Evolutionary conservation across 2,113 vertebrate genomes (phyloP).

Genomic region (Pipa parva): DNA sequence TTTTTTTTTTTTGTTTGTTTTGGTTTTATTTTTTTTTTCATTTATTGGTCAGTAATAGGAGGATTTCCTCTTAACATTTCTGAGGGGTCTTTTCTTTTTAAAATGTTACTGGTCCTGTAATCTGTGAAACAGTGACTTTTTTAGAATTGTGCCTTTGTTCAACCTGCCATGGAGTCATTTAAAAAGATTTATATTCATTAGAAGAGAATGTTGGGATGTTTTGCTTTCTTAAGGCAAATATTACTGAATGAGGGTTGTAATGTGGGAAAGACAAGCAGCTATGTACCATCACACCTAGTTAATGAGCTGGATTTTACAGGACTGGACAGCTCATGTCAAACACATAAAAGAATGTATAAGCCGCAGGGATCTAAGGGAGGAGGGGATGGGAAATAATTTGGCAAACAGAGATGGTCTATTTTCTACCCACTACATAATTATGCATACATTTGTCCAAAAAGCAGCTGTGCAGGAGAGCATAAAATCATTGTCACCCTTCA

Average conservation of each 20-base stretch:
- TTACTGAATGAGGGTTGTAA: background rate
- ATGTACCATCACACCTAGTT: conserved; percentile 33
- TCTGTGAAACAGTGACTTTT: no score
- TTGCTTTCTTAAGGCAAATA: background rate
- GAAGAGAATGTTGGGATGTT: background rate
- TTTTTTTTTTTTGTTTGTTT: no score
- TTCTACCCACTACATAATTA: conserved; percentile 1
- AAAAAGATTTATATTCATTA: no score
- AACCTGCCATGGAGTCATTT: no score
- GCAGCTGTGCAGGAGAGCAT: no score
- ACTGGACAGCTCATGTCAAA: conserved; percentile 36
- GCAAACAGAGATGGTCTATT: conserved; percentile 7
- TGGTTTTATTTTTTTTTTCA: no score
- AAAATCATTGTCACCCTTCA: no score
- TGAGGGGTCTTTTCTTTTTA: no score
- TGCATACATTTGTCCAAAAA: background rate
- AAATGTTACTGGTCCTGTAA: no score
- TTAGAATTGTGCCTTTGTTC: no score
- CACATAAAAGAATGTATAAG: conserved; percentile 20
- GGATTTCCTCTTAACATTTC: no score
- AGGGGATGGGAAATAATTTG: conserved; percentile 19
- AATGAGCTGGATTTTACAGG: conserved; percentile 33
- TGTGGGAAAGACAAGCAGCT: conserved; percentile 2
- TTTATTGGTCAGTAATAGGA: no score
- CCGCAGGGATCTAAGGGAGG: background rate